phyloP scores from a whole-genome alignment of 2,888 invertebrate genomes.

The Callimorpha dominula region DNA sequence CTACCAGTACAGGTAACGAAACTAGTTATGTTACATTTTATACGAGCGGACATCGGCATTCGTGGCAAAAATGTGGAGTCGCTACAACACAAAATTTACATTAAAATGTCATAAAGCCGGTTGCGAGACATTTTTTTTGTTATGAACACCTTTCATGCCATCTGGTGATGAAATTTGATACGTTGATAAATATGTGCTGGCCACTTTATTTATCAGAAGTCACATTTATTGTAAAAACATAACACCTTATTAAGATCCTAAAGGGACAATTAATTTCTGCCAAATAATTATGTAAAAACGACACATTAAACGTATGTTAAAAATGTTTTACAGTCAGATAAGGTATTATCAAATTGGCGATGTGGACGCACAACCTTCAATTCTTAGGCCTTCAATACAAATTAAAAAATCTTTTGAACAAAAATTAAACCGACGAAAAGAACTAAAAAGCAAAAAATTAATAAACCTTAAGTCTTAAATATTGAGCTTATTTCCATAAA shows the following conservation, averaged over 20 bases:
- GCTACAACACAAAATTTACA: conserved; percentile 47
- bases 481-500: too few relatives aligned
- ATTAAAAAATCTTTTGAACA: too few relatives aligned
- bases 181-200: conserved; percentile 13
- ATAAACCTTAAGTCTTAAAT: too few relatives aligned
- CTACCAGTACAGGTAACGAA: conserved; percentile 19
- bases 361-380: not conserved
- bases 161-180: conserved; percentile 40
- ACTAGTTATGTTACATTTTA: conserved; percentile 35
- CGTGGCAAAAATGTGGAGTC: conserved; percentile 43
- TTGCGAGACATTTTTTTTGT: conserved; percentile 41
- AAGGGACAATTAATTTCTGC: not conserved
- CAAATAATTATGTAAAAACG: not conserved
- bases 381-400: too few relatives aligned
- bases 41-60: conserved; percentile 23
- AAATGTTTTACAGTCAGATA: not conserved
- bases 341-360: too few relatives aligned
- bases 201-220: conserved; percentile 5
- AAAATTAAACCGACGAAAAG: too few relatives aligned
- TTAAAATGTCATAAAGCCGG: conserved; percentile 56
- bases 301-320: not conserved
- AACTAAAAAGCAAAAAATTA: too few relatives aligned
- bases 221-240: not conserved
- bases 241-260: not conserved
- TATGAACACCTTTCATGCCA: conserved; percentile 31